Conservation (phyloP, 2,113 vertebrate species). For the Agelaius phoeniceus region DNA sequence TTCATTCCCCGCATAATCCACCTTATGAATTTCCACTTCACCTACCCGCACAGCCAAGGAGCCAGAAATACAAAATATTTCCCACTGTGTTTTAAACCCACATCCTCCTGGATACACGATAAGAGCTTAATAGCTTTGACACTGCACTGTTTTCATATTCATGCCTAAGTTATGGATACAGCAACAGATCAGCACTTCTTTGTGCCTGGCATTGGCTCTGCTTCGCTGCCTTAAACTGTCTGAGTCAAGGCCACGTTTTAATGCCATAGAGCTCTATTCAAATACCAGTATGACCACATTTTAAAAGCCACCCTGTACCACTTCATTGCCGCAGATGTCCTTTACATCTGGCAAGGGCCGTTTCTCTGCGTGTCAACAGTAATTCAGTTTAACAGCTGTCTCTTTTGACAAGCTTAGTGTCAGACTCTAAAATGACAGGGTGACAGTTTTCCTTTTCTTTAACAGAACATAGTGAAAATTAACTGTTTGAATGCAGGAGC, state of each 20-base stretch:
- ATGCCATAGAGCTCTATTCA: conserved; percentile 72
- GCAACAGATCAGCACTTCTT: conserved; percentile 68
- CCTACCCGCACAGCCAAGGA: background rate
- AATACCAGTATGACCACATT: conserved; percentile 75
- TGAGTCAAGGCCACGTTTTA: conserved; percentile 73
- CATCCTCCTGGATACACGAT: conserved; percentile 46
- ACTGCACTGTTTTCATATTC: conserved; percentile 42
- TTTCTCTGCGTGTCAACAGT: conserved; percentile 79
- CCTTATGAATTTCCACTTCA: conserved; percentile 42
- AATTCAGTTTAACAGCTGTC: conserved; percentile 86
- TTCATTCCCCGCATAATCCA: conserved; percentile 45
- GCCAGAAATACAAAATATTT: conserved; percentile 37
- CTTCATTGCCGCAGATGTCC: conserved; percentile 82
- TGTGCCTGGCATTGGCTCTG: conserved; percentile 67
- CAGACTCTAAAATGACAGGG: conserved; percentile 79
- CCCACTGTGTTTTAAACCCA: conserved; percentile 41
- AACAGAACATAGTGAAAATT: conserved; percentile 75
- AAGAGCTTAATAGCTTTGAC: conserved; percentile 49
- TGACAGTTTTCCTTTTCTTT: conserved; percentile 78
- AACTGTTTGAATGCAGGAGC: conserved; percentile 70
- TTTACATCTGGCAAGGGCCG: conserved; percentile 81
- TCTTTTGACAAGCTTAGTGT: conserved; percentile 84
- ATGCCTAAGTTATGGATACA: conserved; percentile 59
- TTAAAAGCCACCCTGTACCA: conserved; percentile 77
- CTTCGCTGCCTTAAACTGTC: conserved; percentile 56